Base-by-base conservation (phyloP, 2,888 invertebrate species). In the Napeogenes inachia region DNA sequence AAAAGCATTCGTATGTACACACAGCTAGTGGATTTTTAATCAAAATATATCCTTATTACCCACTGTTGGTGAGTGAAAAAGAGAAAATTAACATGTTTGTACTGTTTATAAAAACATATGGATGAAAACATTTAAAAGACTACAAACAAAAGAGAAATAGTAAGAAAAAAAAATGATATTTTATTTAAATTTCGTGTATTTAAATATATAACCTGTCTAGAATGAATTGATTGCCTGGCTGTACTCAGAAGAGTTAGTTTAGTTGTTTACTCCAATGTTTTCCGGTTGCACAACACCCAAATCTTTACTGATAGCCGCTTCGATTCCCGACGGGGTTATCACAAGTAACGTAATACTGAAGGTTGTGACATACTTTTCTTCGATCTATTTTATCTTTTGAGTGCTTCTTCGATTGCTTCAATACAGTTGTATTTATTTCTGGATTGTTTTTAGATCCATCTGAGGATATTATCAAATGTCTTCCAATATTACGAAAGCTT, bases 311-410 rank as follows among this genome's bases (percentile, higher is more conserved):
- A 85, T 85, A 85, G 80, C 75, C 66, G 63, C 73, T 80, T 80
- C 76, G 76, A 81, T 79, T 82, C 81, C 75, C 73, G 21, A 21
- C 21, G 21, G 85, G 88, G 86, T 88, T 88, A 87, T 88, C 88
- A 78, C 67, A 70, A 64, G 73, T 82, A 83, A 82, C 79, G 76
- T 75, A 73, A 76, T 71, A 71, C 72, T 75, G 85, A 89, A 89
- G 89, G 89, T 84, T 85, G 79, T 84, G 89, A 82, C 88, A 87
- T 75, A 89, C 73, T 89, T 89, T 88, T 86, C 85, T 84, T 83
- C 75, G 74, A 70, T 77, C 73, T 73, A 73, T 73, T 76, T 80
- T 73, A 75, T 82, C 85, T 78, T 72, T 76, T 64, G 69, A 80
- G 81, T 79, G 73, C 69, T 75, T 71, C 72, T 76, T 75, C 73